A percentile compares a stretch with the other conserved stretches of the same genome.
Conservation (phyloP, 2,888 invertebrate species). For the Lasius fuliginosus region DNA sequence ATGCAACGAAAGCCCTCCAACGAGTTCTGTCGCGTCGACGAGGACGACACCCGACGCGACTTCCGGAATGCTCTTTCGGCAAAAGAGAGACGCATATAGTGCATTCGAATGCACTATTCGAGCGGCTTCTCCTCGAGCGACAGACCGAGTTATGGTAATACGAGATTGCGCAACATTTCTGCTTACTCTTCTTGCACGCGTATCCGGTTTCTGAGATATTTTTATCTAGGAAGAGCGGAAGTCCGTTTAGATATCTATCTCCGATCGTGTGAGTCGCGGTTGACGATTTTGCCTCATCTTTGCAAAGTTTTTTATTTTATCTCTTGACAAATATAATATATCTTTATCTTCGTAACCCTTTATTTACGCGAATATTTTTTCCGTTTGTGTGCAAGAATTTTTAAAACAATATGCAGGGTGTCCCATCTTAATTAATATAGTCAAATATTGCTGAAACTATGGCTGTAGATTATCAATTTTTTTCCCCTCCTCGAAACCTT, state of each 20-base stretch:
- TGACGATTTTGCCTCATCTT: background rate
- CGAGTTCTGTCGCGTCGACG: background rate
- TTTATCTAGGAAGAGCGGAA: conserved; percentile 7
- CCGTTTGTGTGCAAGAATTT: background rate
- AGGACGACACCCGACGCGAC: conserved; percentile 37
- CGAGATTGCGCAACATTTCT: conserved; percentile 21
- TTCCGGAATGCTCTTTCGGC: conserved; percentile 38
- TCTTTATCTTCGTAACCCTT: background rate
- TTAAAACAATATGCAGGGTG: background rate
- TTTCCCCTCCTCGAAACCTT: too few relatives aligned
- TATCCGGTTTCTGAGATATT: conserved; percentile 18
- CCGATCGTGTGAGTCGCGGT: background rate
- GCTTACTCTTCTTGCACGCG: conserved; percentile 11
- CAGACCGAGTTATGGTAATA: conserved; percentile 9
- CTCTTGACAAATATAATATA: background rate
- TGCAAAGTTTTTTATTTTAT: background rate
- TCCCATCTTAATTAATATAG: too few relatives aligned
- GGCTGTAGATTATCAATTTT: too few relatives aligned
- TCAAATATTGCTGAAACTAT: too few relatives aligned
- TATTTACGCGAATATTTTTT: background rate
- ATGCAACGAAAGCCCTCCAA: background rate
- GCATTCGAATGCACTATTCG: background rate
- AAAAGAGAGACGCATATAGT: background rate
- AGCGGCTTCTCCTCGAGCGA: background rate
- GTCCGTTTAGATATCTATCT: background rate